Percentiles rank a stretch among this genome's conserved stretches.
These are phyloP conservation scores for Oryzias dopingdopingensis DNA, from an alignment of 2,797 vertebrate species.

Conservation along the genomic window DNA sequence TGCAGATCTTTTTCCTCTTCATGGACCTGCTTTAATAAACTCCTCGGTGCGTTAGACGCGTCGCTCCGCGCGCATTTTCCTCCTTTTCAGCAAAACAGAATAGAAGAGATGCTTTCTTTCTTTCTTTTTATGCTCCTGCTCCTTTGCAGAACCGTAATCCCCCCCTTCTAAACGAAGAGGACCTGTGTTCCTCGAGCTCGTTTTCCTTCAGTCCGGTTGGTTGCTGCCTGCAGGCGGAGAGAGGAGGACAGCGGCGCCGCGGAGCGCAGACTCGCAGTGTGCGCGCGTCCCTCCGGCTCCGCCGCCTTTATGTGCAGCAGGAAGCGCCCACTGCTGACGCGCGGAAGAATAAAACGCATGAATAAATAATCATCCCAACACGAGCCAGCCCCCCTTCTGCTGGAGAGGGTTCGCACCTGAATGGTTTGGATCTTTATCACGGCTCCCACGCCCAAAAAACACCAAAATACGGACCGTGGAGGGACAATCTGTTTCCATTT, in stretches of 20 bases:
- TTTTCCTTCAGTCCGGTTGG: constrained; percentile 46
- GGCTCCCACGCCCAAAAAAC: too few relatives aligned
- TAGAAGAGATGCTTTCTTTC: constrained; percentile 24
- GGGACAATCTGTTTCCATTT: too few relatives aligned
- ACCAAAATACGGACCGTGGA: too few relatives aligned
- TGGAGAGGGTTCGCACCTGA: constrained; percentile 8
- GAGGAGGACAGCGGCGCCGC: constrained; percentile 50
- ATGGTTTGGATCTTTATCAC: not conserved
- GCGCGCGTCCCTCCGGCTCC: constrained; percentile 67
- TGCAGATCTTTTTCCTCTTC: constrained; percentile 62
- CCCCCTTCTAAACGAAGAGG: too few relatives aligned
- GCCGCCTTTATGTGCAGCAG: constrained; percentile 69
- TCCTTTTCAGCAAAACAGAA: constrained; percentile 14
- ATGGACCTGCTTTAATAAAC: constrained; percentile 64
- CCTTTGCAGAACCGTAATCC: too few relatives aligned
- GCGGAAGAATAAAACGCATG: constrained; percentile 55
- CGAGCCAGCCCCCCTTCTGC: constrained; percentile 34
- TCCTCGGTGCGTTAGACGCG: constrained; percentile 20
- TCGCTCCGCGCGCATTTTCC: constrained; percentile 40
- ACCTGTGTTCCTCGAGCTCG: constrained; percentile 39
- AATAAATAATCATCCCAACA: constrained; percentile 61
- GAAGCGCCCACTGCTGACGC: constrained; percentile 74
- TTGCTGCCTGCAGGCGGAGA: constrained; percentile 51
- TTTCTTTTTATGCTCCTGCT: too few relatives aligned
- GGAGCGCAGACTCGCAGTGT: constrained; percentile 60